Evolutionary conservation across 1,140 invertebrate genomes (phyloP), one percentile per base, ranked within the genome.

Genomic region (Adelges cooleyi): DNA sequence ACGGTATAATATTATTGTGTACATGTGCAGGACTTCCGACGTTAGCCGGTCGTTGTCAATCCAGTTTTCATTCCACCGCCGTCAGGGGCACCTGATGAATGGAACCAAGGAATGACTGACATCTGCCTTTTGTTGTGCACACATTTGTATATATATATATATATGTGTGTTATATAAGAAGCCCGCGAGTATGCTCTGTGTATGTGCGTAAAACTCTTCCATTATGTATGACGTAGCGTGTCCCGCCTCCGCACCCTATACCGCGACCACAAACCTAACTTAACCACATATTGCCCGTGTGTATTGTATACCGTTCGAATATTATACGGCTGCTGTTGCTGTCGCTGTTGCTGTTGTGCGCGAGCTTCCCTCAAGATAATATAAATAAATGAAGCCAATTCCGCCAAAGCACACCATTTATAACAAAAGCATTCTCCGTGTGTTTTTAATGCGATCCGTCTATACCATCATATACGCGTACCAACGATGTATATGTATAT

Each of bases 341-440:
- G 3, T 27, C 25, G 23, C 11, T 3, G 5, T 9, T n/a, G 27
- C 18, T 33, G 50, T 50, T 50, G 13, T 22, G 46, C 10, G 11
- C 13, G 23, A 3, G 18, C 13, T 40, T 2, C 18, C n/a, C 10
- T n/a, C n/a, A n/a, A 36, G 20, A 9, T 42, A 42, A 56, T 42
- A 36, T 56, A 42, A 56, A 56, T 56, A 56, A 56, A 56, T 42
- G 20, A 56, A 56, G 20, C 52, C 52, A 42, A 56, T 56, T 56
- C 38, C 15, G 36, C 52, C 52, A 56, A 56, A 56, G 52, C 52
- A 42, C 52, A 56, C 22, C 15, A 25, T 56, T 42, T 56, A 42
- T 56, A 56, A 40, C 52, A 33, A 56, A 42, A 56, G 52, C 15
- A 54, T 54, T 54, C 52, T 20, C 3, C 22, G 52, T 42, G 29